Conservation (phyloP, 2,888 invertebrate genomes). For the Chesias legatella region DNA sequence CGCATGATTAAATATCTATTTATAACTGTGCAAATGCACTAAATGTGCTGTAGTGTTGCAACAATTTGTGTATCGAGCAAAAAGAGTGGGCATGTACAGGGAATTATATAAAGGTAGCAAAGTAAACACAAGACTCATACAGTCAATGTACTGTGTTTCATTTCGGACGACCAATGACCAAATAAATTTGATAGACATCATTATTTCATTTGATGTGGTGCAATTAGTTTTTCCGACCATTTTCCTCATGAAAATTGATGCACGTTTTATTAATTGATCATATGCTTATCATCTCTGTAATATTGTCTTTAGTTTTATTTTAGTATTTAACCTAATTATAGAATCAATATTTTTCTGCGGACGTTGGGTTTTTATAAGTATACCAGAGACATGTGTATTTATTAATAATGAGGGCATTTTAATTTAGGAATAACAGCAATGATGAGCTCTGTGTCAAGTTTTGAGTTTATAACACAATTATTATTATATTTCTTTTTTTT, state of each 20-base stretch:
- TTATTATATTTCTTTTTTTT: too few species aligned
- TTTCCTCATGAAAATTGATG: conserved; percentile 15
- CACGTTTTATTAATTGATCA: conserved; percentile 8
- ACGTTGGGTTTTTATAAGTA: too few species aligned
- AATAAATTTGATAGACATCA: conserved; percentile 17
- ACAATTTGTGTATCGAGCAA: too few species aligned
- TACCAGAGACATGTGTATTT: too few species aligned
- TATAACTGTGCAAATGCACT: too few species aligned
- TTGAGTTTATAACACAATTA: too few species aligned
- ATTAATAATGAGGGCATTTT: too few species aligned
- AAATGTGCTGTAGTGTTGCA: too few species aligned
- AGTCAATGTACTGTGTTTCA: conserved; percentile 40
- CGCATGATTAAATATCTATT: too few species aligned
- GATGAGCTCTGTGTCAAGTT: too few species aligned
- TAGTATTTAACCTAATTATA: conserved; percentile 7
- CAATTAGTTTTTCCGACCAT: conserved; percentile 1
- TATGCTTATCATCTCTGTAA: background rate
- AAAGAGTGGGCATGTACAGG: background rate
- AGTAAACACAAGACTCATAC: conserved; percentile 29
- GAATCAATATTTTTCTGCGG: too few species aligned
- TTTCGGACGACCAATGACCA: conserved; percentile 35
- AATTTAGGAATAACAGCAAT: too few species aligned
- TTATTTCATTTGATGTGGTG: conserved; percentile 14
- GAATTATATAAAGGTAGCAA: conserved; percentile 23
- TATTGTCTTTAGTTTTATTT: conserved; percentile 1